Conservation (phyloP, 35 echinoderm and acorn worm species). For the Antedon bifida region DNA sequence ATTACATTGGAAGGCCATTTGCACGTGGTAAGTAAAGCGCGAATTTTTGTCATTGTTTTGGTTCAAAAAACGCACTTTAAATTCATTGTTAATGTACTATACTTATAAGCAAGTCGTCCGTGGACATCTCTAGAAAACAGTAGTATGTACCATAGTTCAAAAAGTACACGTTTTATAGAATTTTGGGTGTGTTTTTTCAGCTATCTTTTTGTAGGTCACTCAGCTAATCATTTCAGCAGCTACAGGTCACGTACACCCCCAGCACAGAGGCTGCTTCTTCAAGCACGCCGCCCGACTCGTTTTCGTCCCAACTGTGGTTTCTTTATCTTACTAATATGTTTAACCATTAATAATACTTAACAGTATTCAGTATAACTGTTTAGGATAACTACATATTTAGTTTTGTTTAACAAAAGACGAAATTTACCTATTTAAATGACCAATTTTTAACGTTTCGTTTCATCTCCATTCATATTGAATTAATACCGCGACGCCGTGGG, state of each 20-base stretch:
- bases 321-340: no score
- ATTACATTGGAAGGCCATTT: conserved; percentile 1
- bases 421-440: no score
- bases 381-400: no score
- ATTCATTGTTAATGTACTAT: not conserved
- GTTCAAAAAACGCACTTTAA: not conserved
- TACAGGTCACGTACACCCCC: not conserved
- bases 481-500: no score
- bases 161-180: not conserved
- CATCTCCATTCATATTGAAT: no score
- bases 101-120: not conserved
- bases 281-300: not conserved
- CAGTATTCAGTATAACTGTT: no score
- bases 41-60: not conserved
- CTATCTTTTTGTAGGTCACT: not conserved
- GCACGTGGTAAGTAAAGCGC: not conserved
- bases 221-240: not conserved
- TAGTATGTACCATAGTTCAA: not conserved
- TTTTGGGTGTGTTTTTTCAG: not conserved
- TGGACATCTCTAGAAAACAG: not conserved
- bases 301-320: no score
- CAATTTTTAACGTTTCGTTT: no score
- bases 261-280: not conserved
- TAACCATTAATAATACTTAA: no score
- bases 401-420: no score